Evolutionary conservation across 1,140 invertebrate species (phyloP), one percentile per base, ranked within the genome.

Genomic region (Trichonephila clavipes): DNA sequence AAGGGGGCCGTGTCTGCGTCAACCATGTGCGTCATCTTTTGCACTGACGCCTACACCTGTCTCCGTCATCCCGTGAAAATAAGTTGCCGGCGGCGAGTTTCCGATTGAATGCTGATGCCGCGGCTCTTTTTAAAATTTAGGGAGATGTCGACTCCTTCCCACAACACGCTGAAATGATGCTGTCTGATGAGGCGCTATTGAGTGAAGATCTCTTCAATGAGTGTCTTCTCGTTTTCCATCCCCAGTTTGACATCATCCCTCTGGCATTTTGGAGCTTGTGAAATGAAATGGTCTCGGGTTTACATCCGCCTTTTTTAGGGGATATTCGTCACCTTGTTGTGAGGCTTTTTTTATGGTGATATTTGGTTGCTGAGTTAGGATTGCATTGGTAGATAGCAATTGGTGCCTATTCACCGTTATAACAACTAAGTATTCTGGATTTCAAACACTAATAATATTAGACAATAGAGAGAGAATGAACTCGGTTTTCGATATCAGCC

Each of bases 1-100:
- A 34, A 62, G 72, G 24, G 28, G 61, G 34, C 88, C 40, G 62
- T 19, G 18, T 69, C 18, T 69, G 88, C 88, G 88, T 89, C 88
- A 89, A 6, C 44, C 3, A n/a, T 18, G 21, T 89, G 88, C 69
- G 88, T 89, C 88, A 89, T 51, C 28, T 87, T 72, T 34, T 12
- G 58, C 40, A 7, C 62, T 14, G 16, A 24, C 59, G 85, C 88
- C 88, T 40, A 89, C 88, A 72, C 88, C 66, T 72, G 64, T 89
- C 16, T 87, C 59, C 85, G 28, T 64, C 88, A 89, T 89, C 88
- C 40, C 34, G 59, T 51, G 21, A 21, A 62, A 21, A 59, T 64
- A 24, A 28, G 21, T 12, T 44, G 5, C 16, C 66, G 14, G 24
- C 28, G 72, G 18, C 72, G 28, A 4, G 72, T 34, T 77, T 77